These are phyloP conservation scores for Linyphia triangularis DNA, from an alignment of 2,888 invertebrate species.

Conservation along the genomic window DNA sequence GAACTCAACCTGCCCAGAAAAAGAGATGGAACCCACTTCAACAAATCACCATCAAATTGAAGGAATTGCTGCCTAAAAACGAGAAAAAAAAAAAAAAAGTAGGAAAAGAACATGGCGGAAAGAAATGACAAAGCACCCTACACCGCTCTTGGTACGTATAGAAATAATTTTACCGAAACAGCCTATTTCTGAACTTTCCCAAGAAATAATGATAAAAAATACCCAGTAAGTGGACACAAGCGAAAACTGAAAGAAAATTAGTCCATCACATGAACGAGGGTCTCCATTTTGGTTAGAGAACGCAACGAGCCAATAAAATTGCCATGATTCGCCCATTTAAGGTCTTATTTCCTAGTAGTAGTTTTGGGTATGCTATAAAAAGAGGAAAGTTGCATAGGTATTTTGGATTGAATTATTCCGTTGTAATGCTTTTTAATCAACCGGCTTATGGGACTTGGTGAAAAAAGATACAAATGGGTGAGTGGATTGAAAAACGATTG, in stretches of 20 bases:
- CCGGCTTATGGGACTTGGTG: neutral
- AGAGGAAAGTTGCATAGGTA: neutral
- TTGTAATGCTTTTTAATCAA: too few species aligned
- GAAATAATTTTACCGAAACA: slow-evolving; percentile 30
- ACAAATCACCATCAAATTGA: neutral
- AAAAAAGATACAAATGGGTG: neutral
- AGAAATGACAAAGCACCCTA: slow-evolving; percentile 15
- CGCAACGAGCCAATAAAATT: slow-evolving; percentile 34
- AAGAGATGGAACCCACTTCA: neutral
- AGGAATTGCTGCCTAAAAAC: neutral
- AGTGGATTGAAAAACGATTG: too few species aligned
- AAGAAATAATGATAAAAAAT: neutral
- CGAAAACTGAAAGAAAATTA: slow-evolving; percentile 25
- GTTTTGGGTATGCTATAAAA: neutral
- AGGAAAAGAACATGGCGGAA: neutral
- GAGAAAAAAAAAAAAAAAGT: neutral
- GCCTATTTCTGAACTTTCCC: slow-evolving; percentile 17
- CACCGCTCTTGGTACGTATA: neutral
- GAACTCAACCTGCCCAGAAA: neutral
- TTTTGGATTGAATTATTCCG: neutral
- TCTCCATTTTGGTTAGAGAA: neutral
- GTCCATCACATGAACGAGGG: slow-evolving; percentile 12
- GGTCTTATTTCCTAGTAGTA: too few species aligned
- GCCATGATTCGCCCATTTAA: slow-evolving; percentile 24
- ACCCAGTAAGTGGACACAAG: neutral